phyloP scores from a whole-genome alignment of 2,113 vertebrate genomes.

The Oriolus oriolus region DNA sequence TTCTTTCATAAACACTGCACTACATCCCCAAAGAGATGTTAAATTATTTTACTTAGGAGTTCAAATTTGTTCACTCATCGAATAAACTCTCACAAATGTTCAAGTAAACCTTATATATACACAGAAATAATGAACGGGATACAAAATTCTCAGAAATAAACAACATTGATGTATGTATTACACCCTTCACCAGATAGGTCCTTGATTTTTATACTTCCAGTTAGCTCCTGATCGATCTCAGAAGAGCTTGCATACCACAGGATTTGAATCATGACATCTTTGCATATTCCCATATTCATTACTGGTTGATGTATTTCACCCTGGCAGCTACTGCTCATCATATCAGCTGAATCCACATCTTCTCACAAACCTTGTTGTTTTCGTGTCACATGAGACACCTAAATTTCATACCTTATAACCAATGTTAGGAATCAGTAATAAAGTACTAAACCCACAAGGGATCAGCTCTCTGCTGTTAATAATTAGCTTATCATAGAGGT shows the following conservation, averaged over 20 bases:
- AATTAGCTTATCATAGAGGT: conserved; percentile 7
- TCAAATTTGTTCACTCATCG: not conserved
- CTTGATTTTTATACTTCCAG: not conserved
- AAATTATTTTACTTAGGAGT: not conserved
- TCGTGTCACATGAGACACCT: not conserved
- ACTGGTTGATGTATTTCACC: not conserved
- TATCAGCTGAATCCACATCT: not conserved
- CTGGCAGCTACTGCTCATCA: not conserved
- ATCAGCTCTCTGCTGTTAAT: not conserved
- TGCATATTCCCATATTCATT: not conserved
- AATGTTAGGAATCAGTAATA: not conserved
- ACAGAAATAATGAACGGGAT: not conserved
- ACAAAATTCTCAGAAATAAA: not conserved
- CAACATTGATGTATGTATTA: not conserved
- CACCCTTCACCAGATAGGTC: not conserved
- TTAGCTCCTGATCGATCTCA: not conserved
- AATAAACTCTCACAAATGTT: not conserved
- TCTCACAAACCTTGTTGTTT: not conserved
- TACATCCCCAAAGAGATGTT: not conserved
- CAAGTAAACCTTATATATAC: not conserved
- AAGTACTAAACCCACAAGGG: not conserved
- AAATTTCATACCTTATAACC: not conserved
- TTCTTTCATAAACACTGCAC: not conserved
- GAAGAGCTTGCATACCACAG: not conserved
- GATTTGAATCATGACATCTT: not conserved